A percentile compares a stretch with the other conserved stretches of the same genome.
These are phyloP conservation scores for Otus sunia DNA, from an alignment of 2,113 vertebrate genomes.

Conservation along the genomic window DNA sequence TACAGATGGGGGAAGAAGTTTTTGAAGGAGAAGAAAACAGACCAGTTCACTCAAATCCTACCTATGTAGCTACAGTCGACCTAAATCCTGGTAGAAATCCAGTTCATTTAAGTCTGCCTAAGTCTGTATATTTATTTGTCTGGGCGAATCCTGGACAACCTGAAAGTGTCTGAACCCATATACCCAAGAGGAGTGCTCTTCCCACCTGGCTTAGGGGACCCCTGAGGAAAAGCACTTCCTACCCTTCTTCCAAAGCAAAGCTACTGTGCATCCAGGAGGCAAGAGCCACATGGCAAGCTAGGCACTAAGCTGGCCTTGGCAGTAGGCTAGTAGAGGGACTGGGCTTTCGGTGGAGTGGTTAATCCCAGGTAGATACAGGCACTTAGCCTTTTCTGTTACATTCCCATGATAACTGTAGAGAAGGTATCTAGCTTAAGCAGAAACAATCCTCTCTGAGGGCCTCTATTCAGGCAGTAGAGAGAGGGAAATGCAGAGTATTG, in stretches of 20 bases:
- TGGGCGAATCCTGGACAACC: background rate
- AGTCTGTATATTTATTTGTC: background rate
- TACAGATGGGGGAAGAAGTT: background rate
- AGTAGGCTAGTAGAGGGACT: background rate
- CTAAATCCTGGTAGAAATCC: background rate
- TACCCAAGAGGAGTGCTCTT: background rate
- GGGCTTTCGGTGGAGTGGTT: background rate
- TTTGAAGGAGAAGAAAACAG: background rate
- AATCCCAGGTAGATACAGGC: background rate
- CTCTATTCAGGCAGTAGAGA: background rate
- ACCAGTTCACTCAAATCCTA: background rate
- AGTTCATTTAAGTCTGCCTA: background rate
- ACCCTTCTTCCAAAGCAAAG: background rate
- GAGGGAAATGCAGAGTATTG: background rate
- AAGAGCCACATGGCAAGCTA: background rate
- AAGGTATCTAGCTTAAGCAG: background rate
- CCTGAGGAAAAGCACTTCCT: background rate
- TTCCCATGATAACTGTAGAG: background rate
- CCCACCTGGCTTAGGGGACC: background rate
- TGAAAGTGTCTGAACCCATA: background rate
- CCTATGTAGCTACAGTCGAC: background rate
- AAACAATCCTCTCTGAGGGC: background rate
- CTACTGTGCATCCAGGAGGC: background rate
- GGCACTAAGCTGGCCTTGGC: background rate
- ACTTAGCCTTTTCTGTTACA: background rate